A percentile compares a stretch with the other conserved stretches of the same genome.
Evolutionary conservation across 2,797 vertebrate genomes (phyloP).

Genomic region (Pogoniulus pusillus): DNA sequence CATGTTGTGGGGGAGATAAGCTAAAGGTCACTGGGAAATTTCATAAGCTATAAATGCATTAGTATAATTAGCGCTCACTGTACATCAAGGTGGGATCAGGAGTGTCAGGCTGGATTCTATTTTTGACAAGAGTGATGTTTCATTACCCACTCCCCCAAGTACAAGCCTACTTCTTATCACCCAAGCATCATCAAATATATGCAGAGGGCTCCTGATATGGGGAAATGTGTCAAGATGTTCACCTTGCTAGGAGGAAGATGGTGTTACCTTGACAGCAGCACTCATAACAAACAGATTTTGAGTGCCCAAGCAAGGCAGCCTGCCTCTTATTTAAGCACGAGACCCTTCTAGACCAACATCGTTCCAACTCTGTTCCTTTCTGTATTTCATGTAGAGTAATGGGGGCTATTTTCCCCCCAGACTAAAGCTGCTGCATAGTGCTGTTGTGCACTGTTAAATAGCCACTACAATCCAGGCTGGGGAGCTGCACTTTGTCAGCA

Average conservation of each 20-base stretch:
- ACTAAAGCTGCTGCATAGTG: neutral
- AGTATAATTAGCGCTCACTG: constrained; percentile 68
- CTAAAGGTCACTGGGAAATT: constrained; percentile 70
- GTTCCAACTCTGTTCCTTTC: neutral
- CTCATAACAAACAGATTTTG: neutral
- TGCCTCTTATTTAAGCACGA: neutral
- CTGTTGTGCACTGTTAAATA: neutral
- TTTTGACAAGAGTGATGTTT: constrained; percentile 54
- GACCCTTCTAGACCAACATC: neutral
- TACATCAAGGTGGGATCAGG: constrained; percentile 57
- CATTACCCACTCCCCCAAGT: constrained; percentile 67
- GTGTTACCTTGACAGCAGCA: neutral
- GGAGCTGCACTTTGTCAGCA: constrained; percentile 3
- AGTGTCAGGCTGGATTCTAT: constrained; percentile 57
- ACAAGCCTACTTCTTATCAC: constrained; percentile 38
- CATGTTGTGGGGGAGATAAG: constrained; percentile 63
- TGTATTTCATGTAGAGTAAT: neutral
- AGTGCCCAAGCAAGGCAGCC: neutral
- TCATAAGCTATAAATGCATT: constrained; percentile 69
- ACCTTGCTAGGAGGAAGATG: constrained; percentile 22
- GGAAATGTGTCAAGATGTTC: neutral
- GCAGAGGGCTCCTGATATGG: neutral
- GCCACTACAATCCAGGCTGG: neutral
- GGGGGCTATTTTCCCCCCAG: neutral
- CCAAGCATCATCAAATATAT: constrained; percentile 21